Evolutionary conservation across 2,888 invertebrate species (phyloP), one percentile per base, ranked within the genome.

Genomic region (Pinctada fucata): DNA sequence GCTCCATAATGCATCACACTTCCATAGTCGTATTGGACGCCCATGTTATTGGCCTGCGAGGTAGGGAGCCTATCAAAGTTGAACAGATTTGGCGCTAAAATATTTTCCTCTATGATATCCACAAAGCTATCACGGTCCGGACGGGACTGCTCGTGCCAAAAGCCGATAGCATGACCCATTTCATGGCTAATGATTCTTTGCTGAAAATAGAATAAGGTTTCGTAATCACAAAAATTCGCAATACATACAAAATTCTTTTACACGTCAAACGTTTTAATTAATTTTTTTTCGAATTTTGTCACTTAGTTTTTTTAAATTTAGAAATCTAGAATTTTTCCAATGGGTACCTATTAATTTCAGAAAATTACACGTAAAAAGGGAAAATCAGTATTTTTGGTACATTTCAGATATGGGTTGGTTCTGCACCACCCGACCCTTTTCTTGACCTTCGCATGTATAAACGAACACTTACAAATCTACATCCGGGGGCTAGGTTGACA

Each of bases 401-500:
- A 31, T 31, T 31, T 31, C 31, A 31, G 31, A 1, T 0, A 31
- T 0, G 31, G 31, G 31, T 31, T 31, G 31, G 31, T 31, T 31
- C 31, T 31, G 31, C 31, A 31, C 31, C 31, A 31, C 31, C 31
- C 31, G 31, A 31, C 31, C 31, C 0, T 31, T 31, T 31, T 31
- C 31, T 31, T 31, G 31, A 31, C 31, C 31, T 1, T 31, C 31
- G 31, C 31, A 31, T 31, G 31, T 31, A 31, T 31, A 31, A 31
- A 31, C 31, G 31, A 31, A 31, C 48, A 83, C 86, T 83, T 82
- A 87, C 86, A 48, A 81, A 47, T 76, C 88, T 79, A 76, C 93
- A 93, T 0, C 91, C 90, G 5, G 91, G 91, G 1, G 92, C 95
- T 63, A 96, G 92, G 1, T 95, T 95, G 0, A 96, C 94, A 4